Percentiles rank a stretch among this genome's conserved stretches.
These are phyloP conservation scores for Sylvilagus floridanus DNA, from an alignment of 2,797 vertebrate species.

Conservation along the genomic window DNA sequence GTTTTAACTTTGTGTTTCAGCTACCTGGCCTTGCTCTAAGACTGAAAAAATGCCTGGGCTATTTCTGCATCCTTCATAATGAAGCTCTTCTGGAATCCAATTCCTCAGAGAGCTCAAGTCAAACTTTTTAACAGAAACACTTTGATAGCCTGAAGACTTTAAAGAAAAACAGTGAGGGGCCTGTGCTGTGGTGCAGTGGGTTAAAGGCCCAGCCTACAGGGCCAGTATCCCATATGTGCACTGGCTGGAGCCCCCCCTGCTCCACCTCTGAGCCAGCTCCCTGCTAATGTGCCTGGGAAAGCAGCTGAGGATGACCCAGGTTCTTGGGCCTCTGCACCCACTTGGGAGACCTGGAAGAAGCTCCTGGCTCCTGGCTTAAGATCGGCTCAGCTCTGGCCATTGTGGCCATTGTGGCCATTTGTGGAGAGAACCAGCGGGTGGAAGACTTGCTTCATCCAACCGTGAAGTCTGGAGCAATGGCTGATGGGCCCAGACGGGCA, in stretches of 20 bases:
- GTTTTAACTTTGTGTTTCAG: background rate
- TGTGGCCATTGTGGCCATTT: no score
- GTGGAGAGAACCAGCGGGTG: no score
- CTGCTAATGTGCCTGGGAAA: no score
- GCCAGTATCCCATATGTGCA: background rate
- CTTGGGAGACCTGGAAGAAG: no score
- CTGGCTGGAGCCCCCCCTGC: no score
- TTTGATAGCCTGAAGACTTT: background rate
- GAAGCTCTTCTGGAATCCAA: background rate
- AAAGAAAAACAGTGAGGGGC: background rate
- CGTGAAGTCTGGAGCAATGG: background rate
- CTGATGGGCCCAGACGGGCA: accelerated
- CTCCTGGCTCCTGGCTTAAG: no score
- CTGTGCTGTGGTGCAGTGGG: background rate
- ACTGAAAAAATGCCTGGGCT: background rate
- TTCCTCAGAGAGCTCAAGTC: conserved; percentile 15
- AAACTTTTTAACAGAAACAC: background rate
- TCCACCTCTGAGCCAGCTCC: no score
- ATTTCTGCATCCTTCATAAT: background rate
- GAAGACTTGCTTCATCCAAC: background rate
- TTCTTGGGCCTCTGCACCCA: no score
- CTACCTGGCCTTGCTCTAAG: background rate
- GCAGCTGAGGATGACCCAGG: no score
- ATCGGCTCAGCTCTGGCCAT: background rate
- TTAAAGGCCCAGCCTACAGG: background rate